Conservation (phyloP, 1,140 invertebrate species). For the Ectropis grisescens region DNA sequence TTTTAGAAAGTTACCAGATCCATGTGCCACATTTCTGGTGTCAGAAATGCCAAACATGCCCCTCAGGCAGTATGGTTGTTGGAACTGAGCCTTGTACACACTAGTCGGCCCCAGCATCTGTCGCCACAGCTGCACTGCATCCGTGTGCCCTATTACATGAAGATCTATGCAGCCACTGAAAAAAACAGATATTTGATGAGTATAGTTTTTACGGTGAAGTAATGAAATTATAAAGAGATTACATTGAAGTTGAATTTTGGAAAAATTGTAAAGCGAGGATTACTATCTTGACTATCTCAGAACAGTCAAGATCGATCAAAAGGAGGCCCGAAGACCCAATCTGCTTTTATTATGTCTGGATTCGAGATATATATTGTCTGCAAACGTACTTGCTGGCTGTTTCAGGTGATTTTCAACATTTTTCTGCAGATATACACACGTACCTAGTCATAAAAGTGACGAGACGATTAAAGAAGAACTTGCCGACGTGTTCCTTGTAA, state of each 20-base stretch:
- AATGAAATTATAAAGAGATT: constrained; percentile 1
- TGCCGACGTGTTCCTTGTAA: constrained; percentile 86
- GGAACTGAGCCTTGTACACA: constrained; percentile 83
- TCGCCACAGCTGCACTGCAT: constrained; percentile 87
- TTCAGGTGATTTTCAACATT: too few relatives aligned
- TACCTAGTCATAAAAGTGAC: constrained; percentile 89
- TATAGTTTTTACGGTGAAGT: too few relatives aligned
- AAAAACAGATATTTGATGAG: constrained; percentile 16
- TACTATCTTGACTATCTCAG: too few relatives aligned
- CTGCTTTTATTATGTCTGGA: too few relatives aligned
- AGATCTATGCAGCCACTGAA: constrained; percentile 85
- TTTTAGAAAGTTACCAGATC: constrained; percentile 78
- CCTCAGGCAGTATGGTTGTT: constrained; percentile 82
- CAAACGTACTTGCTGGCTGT: too few relatives aligned
- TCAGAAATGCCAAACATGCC: constrained; percentile 90
- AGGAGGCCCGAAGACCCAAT: too few relatives aligned
- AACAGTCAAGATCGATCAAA: too few relatives aligned
- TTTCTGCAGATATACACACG: too few relatives aligned
- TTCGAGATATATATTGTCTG: too few relatives aligned
- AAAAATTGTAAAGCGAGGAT: too few relatives aligned
- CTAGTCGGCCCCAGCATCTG: constrained; percentile 90
- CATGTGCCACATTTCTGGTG: constrained; percentile 93
- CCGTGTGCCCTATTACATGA: constrained; percentile 80
- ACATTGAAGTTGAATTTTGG: too few relatives aligned
- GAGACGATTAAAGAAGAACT: constrained; percentile 91